Base-by-base conservation (phyloP, 1,140 invertebrate genomes). In the Drosophila orosa region DNA sequence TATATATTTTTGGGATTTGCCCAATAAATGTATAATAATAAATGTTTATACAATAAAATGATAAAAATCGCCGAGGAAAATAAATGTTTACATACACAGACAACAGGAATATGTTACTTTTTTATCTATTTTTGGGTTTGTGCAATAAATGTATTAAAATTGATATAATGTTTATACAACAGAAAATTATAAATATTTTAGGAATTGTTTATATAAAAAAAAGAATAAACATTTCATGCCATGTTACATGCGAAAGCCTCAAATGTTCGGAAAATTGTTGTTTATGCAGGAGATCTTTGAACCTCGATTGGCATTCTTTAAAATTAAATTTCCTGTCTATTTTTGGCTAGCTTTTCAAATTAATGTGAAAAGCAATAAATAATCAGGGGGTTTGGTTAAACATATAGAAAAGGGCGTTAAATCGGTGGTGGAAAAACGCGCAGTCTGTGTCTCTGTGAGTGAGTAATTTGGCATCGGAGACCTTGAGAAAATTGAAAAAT, bases 401-500 rank as follows among this genome's bases (percentile, higher is more conserved):
- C 17, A 13, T 44, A 48, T 48, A 40, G 52, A 29, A 56, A 71
- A 71, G 67, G 65, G 65, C 66, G 42, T 58, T 47, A 44, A 33
- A 47, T 71, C 15, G 44, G 60, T 40, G 63, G 27, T 29, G 45
- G n/a, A 48, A 80, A 72, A 80, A 67, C 54, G 35, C 31, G 54
- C 58, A 17, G 59, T 79, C 31, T 78, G 22, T 57, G 58, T 68
- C 52, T 69, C 50, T 52, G 75, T 60, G n/a, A n/a, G 60, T 60
- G 61, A 78, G 69, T 57, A 78, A 78, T 82, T 83, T 76, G 52
- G 72, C 71, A 75, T 83, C 60, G 24, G 67, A 86, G 78, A 87
- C 83, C 83, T 87, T 86, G 79, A 78, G 62, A 87, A 85, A 87
- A 65, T 42, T 76, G 74, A 73, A 84, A 84, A 84, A 84, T 84